Conservation (phyloP, 2,888 invertebrate genomes). For the Bugulina stolonifera region DNA sequence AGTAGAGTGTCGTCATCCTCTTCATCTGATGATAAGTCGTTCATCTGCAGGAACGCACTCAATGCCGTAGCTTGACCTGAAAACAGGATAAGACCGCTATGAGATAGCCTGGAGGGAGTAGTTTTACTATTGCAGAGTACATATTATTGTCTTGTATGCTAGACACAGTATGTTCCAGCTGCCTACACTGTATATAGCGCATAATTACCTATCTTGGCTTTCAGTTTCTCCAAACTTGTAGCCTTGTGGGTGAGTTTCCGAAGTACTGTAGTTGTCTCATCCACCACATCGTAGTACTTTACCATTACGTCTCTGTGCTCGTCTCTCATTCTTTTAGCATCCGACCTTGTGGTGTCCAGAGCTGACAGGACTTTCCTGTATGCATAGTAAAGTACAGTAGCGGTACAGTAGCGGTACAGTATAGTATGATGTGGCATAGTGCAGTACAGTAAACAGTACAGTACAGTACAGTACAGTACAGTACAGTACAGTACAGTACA, state of each 20-base stretch:
- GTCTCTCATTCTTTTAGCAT: conserved; percentile 48
- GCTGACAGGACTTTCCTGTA: conserved; percentile 49
- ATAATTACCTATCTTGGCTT: conserved; percentile 31
- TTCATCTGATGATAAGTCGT: conserved; percentile 45
- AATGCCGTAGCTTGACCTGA: conserved; percentile 45
- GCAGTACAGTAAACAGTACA: too few relatives aligned
- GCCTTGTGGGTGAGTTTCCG: conserved; percentile 43
- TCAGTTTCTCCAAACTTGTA: conserved; percentile 41
- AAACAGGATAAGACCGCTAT: too few relatives aligned
- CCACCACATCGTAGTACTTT: conserved; percentile 45
- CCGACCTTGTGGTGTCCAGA: conserved; percentile 48
- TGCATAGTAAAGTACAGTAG: neutral
- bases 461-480: too few relatives aligned
- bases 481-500: too few relatives aligned
- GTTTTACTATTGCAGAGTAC: too few relatives aligned
- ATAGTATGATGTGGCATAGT: too few relatives aligned
- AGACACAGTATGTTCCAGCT: too few relatives aligned
- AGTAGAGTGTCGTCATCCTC: conserved; percentile 25
- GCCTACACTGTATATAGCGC: too few relatives aligned
- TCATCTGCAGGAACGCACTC: conserved; percentile 50
- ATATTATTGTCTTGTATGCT: too few relatives aligned
- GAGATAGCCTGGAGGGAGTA: too few relatives aligned
- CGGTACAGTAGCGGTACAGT: too few relatives aligned
- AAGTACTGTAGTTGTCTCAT: conserved; percentile 41
- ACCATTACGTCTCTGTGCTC: conserved; percentile 44